Evolutionary conservation across 2,888 invertebrate species (phyloP), one percentile per base, ranked within the genome.

Genomic region (Plebejus melissa): DNA sequence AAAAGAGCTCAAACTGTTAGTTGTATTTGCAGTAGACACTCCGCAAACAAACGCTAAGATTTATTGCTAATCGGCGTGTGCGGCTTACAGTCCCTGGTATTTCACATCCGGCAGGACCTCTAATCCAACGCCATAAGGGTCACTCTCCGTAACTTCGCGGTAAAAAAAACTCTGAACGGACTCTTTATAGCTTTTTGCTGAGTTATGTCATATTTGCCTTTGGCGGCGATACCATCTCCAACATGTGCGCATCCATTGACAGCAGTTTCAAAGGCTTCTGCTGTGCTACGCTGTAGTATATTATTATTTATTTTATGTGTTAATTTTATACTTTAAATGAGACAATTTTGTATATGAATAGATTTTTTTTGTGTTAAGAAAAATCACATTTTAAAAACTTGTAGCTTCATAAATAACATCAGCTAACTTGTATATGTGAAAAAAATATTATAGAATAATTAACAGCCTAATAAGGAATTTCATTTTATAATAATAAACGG

Each of bases 1-100:
- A 83, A 86, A 83, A 81, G 82, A 87, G 82, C 84, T 83, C 80
- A 87, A 86, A 85, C 85, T 80, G 84, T 85, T 84, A 85, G 85
- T 86, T 87, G 87, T 89, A 83, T 88, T 87, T 88, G 84, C 84
- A 88, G 82, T 86, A 83, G 86, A 89, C 89, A 88, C 87, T 88
- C 86, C 86, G 89, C 88, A 88, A 86, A 87, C 88, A 91, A 86
- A 92, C 89, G 88, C 85, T 85, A 84, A 86, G 83, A 90, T 92
- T 91, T 90, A 91, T 90, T 87, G 85, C 70, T 70, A 41, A 70
- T 70, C 70, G 38, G 70, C 70, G 41, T 70, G 70, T 70, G 70
- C 70, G 70, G 70, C 41, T 70, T 22, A 41, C 69, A 13, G 36
- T 58, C 58, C 2, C n/a, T n/a, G n/a, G 6, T 2, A 1, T 58